Conservation (phyloP, 2,888 invertebrate genomes). For the Neuroscelio doddi region DNA sequence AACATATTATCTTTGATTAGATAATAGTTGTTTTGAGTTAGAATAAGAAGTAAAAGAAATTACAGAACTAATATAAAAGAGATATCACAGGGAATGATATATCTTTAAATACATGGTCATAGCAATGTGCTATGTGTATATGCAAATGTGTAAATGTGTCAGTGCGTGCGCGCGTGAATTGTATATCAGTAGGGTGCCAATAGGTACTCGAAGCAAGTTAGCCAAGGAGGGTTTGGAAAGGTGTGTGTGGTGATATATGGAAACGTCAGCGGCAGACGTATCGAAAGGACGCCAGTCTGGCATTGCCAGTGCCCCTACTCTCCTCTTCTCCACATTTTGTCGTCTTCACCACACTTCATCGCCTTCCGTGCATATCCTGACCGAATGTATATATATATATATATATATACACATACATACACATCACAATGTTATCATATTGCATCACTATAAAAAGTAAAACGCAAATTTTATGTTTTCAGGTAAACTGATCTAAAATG, state of each 20-base stretch:
- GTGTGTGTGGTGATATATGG: constrained; percentile 64
- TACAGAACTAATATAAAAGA: too few species aligned
- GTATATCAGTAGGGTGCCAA: constrained; percentile 61
- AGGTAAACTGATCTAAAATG: too few species aligned
- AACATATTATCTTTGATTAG: too few species aligned
- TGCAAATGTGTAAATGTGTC: not conserved
- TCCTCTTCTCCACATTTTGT: constrained; percentile 59
- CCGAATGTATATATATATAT: constrained; percentile 17
- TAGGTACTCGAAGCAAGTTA: constrained; percentile 65
- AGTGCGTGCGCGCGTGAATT: constrained; percentile 18
- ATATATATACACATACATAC: constrained; percentile 3
- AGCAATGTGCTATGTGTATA: too few species aligned
- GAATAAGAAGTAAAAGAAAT: too few species aligned
- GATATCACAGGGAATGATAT: too few species aligned
- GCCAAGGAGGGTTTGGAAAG: constrained; percentile 46
- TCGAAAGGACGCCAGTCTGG: constrained; percentile 61
- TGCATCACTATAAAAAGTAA: too few species aligned
- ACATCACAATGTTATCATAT: too few species aligned
- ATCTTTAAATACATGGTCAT: too few species aligned
- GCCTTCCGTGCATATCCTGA: constrained; percentile 47
- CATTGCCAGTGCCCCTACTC: constrained; percentile 29
- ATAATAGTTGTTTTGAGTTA: too few species aligned
- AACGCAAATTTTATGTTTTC: too few species aligned
- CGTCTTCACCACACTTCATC: constrained; percentile 60
- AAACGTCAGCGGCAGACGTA: constrained; percentile 70